Conservation (phyloP, 2,113 vertebrate species). For the Polypterus senegalus region DNA sequence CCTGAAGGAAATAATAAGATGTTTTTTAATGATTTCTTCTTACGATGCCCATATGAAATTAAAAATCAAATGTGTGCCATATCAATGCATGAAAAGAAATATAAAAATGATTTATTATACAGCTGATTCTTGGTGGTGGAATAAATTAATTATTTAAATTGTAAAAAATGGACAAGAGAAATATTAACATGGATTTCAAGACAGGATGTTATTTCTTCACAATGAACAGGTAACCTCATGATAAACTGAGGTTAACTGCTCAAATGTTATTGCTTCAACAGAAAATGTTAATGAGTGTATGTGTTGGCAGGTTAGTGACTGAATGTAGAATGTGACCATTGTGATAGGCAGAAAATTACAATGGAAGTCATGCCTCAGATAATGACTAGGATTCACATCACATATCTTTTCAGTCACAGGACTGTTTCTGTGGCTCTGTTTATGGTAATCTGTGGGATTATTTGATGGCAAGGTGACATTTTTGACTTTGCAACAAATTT, state of each 20-base stretch:
- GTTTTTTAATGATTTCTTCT: too few relatives aligned
- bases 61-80: too few relatives aligned
- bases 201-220: conserved; percentile 38
- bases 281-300: conserved; percentile 42
- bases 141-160: conserved; percentile 43
- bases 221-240: conserved; percentile 37
- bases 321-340: conserved; percentile 27
- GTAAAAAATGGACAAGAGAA: conserved; percentile 44
- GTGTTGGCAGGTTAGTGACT: conserved; percentile 31
- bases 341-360: conserved; percentile 40
- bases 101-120: conserved; percentile 10
- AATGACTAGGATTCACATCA: conserved; percentile 44
- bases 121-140: conserved; percentile 41
- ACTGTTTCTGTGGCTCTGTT: conserved; percentile 38
- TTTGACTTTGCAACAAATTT: conserved; percentile 46
- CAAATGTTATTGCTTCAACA: conserved; percentile 26
- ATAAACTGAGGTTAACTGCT: conserved; percentile 39
- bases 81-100: conserved; percentile 7
- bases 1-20: too few relatives aligned
- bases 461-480: conserved; percentile 52
- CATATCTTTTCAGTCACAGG: conserved; percentile 39
- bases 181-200: conserved; percentile 35
- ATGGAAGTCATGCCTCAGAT: conserved; percentile 41
- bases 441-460: conserved; percentile 47
- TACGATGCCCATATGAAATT: too few relatives aligned